phyloP scores from a whole-genome alignment of 1,140 invertebrate genomes.

The Drosophila kohkoa region DNA sequence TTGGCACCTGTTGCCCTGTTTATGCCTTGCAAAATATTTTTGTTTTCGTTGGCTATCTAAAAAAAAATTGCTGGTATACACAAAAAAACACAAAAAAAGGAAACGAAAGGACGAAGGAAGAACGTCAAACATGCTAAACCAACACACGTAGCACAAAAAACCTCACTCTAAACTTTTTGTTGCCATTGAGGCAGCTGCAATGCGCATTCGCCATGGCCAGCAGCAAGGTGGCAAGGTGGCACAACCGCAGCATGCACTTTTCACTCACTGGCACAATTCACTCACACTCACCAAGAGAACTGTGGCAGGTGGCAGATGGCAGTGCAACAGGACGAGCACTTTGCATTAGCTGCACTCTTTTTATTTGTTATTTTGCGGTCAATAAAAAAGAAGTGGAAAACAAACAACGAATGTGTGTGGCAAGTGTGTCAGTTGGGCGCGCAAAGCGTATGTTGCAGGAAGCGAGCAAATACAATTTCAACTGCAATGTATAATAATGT shows the following conservation, averaged over 20 bases:
- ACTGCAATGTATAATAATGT: neutral
- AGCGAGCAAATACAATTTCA: neutral
- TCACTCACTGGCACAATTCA: constrained; percentile 31
- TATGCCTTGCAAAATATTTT: constrained; percentile 43
- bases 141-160: neutral
- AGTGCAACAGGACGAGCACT: constrained; percentile 38
- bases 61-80: constrained; percentile 48
- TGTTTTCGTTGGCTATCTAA: constrained; percentile 30
- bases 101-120: neutral
- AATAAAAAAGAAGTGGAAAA: constrained; percentile 4
- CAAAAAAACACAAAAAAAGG: constrained; percentile 43
- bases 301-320: constrained; percentile 8
- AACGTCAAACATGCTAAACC: neutral
- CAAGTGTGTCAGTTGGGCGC: constrained; percentile 11
- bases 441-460: neutral
- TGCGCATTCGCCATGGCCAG: constrained; percentile 46
- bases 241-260: constrained; percentile 34
- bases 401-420: neutral
- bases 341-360: neutral
- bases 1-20: constrained; percentile 65
- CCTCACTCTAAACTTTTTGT: neutral
- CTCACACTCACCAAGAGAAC: constrained; percentile 35
- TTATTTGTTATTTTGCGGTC: constrained; percentile 5
- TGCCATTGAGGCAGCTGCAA: constrained; percentile 13
- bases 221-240: neutral